Percentiles rank a stretch among this genome's conserved stretches.
Evolutionary conservation across 2,797 vertebrate species (phyloP).

Genomic region (Gadopsis marmoratus): DNA sequence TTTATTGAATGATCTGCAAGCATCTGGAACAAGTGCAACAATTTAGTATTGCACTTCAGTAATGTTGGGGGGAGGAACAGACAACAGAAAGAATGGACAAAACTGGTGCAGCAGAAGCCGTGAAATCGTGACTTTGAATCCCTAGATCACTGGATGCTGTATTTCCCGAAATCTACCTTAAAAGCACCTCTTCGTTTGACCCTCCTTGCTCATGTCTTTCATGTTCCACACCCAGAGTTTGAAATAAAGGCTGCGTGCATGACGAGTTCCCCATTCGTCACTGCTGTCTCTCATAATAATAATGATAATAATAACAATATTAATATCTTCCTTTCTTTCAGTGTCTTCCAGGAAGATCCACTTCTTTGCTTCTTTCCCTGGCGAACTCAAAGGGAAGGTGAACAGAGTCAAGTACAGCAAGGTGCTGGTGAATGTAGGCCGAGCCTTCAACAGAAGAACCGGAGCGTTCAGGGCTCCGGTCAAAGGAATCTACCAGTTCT

Average conservation of each 20-base stretch:
- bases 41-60: background rate
- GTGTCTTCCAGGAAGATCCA: slow-evolving; percentile 41
- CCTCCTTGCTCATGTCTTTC: too few species aligned
- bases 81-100: background rate
- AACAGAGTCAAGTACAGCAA: slow-evolving; percentile 67
- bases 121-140: background rate
- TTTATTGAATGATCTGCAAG: background rate
- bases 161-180: background rate
- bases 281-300: background rate
- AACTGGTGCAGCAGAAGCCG: background rate
- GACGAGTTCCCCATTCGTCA: background rate
- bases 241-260: too few species aligned
- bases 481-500: slow-evolving; percentile 29
- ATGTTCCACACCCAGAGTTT: too few species aligned
- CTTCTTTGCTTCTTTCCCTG: slow-evolving; percentile 69
- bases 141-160: background rate
- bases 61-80: background rate
- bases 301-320: background rate
- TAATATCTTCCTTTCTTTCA: background rate
- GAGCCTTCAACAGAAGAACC: slow-evolving; percentile 36
- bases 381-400: slow-evolving; percentile 60
- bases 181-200: background rate
- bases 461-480: slow-evolving; percentile 27
- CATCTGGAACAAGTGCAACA: background rate
- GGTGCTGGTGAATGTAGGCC: slow-evolving; percentile 67